Conservation (phyloP, 2,113 vertebrate genomes). For the Phainopepla nitens region DNA sequence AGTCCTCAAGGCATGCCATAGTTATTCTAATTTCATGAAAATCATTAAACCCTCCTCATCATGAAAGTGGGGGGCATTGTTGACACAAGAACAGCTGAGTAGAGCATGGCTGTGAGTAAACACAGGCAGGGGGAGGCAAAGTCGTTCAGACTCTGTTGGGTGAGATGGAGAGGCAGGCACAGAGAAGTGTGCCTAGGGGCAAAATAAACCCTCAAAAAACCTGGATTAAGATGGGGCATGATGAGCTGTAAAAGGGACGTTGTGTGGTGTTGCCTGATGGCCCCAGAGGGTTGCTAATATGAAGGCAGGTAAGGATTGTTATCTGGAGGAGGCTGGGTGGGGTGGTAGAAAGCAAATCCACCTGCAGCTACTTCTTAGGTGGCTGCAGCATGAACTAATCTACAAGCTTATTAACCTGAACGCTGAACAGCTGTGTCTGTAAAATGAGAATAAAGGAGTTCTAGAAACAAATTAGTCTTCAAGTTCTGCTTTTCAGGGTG, state of each 20-base stretch:
- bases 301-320: not conserved
- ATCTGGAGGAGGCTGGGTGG: not conserved
- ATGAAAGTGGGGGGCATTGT: not conserved
- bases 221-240: not conserved
- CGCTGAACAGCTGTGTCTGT: not conserved
- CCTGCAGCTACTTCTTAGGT: not conserved
- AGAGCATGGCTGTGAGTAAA: not conserved
- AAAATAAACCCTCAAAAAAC: not conserved
- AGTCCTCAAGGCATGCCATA: not conserved
- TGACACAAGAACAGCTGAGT: not conserved
- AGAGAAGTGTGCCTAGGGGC: not conserved
- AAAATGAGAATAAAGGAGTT: not conserved
- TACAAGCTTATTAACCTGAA: not conserved
- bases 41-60: not conserved
- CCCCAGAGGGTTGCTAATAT: not conserved
- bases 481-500: not conserved
- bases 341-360: not conserved
- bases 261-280: not conserved
- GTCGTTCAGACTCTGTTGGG: not conserved
- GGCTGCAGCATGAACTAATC: not conserved
- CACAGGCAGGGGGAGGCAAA: not conserved
- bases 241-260: not conserved
- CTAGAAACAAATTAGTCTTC: not conserved
- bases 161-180: not conserved
- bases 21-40: not conserved